Conservation (phyloP, 2,113 vertebrate genomes). For the Brienomyrus longianalis region DNA sequence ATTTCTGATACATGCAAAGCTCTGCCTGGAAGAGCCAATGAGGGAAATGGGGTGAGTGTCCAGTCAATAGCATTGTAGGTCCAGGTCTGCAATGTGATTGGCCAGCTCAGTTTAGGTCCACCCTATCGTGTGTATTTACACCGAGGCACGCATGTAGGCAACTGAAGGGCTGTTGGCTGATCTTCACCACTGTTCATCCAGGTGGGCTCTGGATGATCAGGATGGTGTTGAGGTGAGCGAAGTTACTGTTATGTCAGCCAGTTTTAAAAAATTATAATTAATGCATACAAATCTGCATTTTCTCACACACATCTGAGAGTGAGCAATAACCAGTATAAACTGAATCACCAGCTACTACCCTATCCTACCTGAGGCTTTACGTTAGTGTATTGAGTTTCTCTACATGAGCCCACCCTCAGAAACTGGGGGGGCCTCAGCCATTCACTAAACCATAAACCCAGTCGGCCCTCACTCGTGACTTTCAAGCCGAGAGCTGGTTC, state of each 20-base stretch:
- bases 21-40: neutral
- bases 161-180: neutral
- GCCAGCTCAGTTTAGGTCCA: neutral
- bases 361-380: neutral
- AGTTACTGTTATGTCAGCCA: neutral
- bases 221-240: neutral
- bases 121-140: neutral
- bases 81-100: neutral
- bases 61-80: neutral
- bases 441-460: neutral
- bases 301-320: neutral
- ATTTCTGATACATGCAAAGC: neutral
- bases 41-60: neutral
- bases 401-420: neutral
- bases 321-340: neutral
- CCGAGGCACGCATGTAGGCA: neutral
- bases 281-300: neutral
- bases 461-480: neutral
- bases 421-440: neutral
- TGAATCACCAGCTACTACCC: neutral
- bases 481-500: neutral
- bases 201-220: neutral
- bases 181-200: neutral
- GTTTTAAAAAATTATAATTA: neutral
- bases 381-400: neutral